Base-by-base conservation (phyloP, 2,113 vertebrate genomes). In the Mormoops blainvillei region DNA sequence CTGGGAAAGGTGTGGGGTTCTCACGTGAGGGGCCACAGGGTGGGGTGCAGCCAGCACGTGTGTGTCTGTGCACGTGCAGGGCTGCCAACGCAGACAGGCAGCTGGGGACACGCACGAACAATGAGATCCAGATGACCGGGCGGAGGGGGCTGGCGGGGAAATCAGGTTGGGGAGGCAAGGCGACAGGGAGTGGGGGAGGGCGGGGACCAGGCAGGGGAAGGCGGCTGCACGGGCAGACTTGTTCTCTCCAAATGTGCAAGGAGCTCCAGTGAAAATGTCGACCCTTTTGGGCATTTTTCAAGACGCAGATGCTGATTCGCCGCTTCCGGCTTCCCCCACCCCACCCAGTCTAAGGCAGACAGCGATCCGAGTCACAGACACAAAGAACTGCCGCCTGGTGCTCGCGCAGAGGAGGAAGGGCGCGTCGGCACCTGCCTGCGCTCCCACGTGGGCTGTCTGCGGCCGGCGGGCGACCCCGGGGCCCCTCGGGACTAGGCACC, bases 71-170 rank as follows among this genome's bases (percentile, higher is more conserved):
- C 91, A 73, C 73, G 56, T 82, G 93, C 48, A 26, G 41, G 28
- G 31, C 87, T 91, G 92, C 36, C 43, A 83, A 48, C 36, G 92
- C 86, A 97, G 68, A 91, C 67, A 48, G 82, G 50, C 95, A 92
- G 97, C 84, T 84, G 91, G 83, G 54, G 83, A 87, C 83, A 76
- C 10, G 89, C 63, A 56, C 16, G 85, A 33, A 93, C 91, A 95
- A 97, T 54, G 87, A 96, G 95, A 94, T 94, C 96, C 97, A 96
- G 97, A 97, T 97, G 97, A 94, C 95, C 86, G 65, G 80, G 77
- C 43, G n/a, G 54, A 20, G 52, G 74, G 82, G 77, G 38, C 22
- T 16, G 80, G 58, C 22, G 43, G 76, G 28, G 67, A 56, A 50
- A 43, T 9, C 54, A 20, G 89, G 92, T 89, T 52, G 43, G 83